Evolutionary conservation across 2,888 invertebrate species (phyloP), one percentile per base, ranked within the genome.

Genomic region (Trissonchulus sp.): DNA sequence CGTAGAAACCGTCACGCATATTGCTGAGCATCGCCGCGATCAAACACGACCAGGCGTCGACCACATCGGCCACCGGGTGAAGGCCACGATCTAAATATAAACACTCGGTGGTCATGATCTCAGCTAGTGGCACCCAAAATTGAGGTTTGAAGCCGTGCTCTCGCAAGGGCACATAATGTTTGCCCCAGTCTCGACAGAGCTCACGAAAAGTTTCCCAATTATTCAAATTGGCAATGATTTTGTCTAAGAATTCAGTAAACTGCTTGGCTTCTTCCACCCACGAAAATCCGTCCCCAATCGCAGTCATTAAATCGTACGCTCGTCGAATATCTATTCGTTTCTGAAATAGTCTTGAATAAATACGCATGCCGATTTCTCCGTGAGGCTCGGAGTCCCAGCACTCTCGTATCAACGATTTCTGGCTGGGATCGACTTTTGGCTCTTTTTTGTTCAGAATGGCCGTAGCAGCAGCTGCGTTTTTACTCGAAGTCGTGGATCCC

Each of bases 81-180:
- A 79, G 35, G 1, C 63, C 76, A 18, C 33, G 78, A 69, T 83
- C 83, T 23, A 83, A 76, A 74, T 83, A 82, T 60, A 82, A 79
- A 65, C 82, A 82, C 73, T 83, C 83, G 1, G 81, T 78, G 8
- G 82, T 82, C 78, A 83, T 82, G 1, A 82, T 81, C 76, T 83
- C 83, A 0, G 83, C 81, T 18, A 83, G 76, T 1, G 80, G 79
- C 0, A 83, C 83, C 83, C 83, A 83, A 76, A 83, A 83, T 76
- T 83, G 82, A 3, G 83, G 82, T 63, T 83, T 83, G 77, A 83
- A 83, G 3, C 83, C 83, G 68, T 72, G 36, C 31, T 3, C 2
- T 36, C 74, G 68, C 69, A n/a, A 72, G 3, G n/a, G 23, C 1
- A n/a, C 74, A 30, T 68, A 37, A 3, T 34, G 68, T 28, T 34